phyloP scores from a whole-genome alignment of 2,113 vertebrate species.

The Anguilla japonica region DNA sequence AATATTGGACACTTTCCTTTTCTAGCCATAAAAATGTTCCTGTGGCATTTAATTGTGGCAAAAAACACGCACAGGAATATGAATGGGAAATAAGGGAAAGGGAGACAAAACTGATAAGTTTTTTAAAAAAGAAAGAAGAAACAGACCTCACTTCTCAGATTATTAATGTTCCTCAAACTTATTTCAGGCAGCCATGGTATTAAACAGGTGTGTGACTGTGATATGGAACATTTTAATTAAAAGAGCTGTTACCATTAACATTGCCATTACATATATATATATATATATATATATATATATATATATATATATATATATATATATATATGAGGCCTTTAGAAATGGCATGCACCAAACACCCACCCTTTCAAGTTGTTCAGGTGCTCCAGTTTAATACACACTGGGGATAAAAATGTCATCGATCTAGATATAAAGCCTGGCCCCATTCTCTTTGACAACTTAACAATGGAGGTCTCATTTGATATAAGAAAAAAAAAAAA shows the following conservation, averaged over 20 bases:
- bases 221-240: background rate
- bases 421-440: background rate
- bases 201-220: background rate
- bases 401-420: background rate
- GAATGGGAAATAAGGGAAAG: background rate
- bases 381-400: background rate
- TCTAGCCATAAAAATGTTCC: background rate
- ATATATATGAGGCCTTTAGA: background rate
- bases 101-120: too few species aligned
- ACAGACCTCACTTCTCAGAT: background rate
- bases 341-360: background rate
- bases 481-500: background rate
- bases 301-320: too few species aligned
- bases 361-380: background rate
- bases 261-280: too few species aligned
- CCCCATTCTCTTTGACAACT: background rate
- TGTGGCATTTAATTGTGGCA: background rate
- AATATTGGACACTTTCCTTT: background rate
- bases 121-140: background rate
- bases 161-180: background rate
- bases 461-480: background rate
- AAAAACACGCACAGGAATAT: background rate
- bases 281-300: too few species aligned
- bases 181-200: background rate
- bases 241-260: too few species aligned